A percentile compares a stretch with the other conserved stretches of the same genome.
Conservation (phyloP, 2,888 invertebrate species). For the Anagyrus pseudococci region DNA sequence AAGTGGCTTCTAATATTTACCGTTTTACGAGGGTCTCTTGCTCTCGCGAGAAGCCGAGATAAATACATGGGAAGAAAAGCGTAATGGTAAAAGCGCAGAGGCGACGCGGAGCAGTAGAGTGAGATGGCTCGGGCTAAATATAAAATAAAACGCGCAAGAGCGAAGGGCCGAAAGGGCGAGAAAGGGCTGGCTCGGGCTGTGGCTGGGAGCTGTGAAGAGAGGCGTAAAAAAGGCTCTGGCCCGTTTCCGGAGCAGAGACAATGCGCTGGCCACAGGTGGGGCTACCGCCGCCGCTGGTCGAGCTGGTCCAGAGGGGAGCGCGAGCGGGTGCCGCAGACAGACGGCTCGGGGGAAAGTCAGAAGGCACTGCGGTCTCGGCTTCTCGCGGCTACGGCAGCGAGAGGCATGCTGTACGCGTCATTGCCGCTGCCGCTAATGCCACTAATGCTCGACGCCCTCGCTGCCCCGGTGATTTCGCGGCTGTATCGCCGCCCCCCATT, state of each 20-base stretch:
- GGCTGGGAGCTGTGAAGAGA: too few species aligned
- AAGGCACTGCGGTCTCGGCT: too few species aligned
- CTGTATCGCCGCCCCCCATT: slow-evolving; percentile 3
- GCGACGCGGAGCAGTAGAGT: too few species aligned
- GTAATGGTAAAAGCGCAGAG: too few species aligned
- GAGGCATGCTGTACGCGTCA: not conserved
- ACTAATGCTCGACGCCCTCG: not conserved
- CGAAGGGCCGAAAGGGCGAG: not conserved
- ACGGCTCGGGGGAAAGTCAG: too few species aligned
- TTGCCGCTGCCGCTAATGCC: slow-evolving; percentile 29
- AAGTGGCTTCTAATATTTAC: slow-evolving; percentile 35
- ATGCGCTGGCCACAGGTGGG: too few species aligned
- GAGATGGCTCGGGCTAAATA: not conserved
- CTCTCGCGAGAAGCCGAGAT: too few species aligned
- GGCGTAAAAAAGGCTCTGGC: not conserved
- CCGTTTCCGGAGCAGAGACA: too few species aligned
- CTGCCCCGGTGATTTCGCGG: not conserved
- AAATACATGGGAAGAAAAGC: slow-evolving; percentile 18
- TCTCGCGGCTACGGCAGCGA: not conserved
- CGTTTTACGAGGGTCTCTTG: too few species aligned
- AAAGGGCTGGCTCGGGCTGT: not conserved
- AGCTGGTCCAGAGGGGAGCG: too few species aligned
- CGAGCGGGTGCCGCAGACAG: too few species aligned
- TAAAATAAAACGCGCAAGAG: not conserved
- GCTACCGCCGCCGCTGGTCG: too few species aligned